A percentile compares a stretch with the other conserved stretches of the same genome.
phyloP scores from a whole-genome alignment of 1,140 invertebrate species.

The Drosophila nigromelanica region DNA sequence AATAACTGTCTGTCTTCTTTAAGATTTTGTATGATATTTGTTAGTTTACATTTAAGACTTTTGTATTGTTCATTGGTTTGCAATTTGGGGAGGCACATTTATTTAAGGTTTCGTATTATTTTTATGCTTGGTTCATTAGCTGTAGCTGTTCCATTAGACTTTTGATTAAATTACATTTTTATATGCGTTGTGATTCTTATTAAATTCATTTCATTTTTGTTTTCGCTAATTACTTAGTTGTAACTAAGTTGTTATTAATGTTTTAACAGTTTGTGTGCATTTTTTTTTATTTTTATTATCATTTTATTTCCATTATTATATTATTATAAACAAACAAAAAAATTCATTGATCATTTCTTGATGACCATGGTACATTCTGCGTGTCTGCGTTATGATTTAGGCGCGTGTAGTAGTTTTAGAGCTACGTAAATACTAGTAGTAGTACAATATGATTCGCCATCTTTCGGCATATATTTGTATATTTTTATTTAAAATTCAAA shows the following conservation, averaged over 20 bases:
- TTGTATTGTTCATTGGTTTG: slow-evolving; percentile 48
- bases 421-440: slow-evolving; percentile 45
- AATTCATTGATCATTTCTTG: slow-evolving; percentile 2
- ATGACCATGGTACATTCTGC: slow-evolving; percentile 4
- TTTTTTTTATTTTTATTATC: slow-evolving; percentile 11
- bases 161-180: slow-evolving; percentile 44
- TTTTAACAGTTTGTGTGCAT: slow-evolving; percentile 25
- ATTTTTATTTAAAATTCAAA: slow-evolving; percentile 63
- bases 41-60: slow-evolving; percentile 25
- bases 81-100: slow-evolving; percentile 55
- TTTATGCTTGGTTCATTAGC: slow-evolving; percentile 37
- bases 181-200: slow-evolving; percentile 25
- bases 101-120: slow-evolving; percentile 51
- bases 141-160: slow-evolving; percentile 32
- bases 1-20: slow-evolving; percentile 20
- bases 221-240: slow-evolving; percentile 21
- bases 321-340: slow-evolving; percentile 10
- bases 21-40: slow-evolving; percentile 15
- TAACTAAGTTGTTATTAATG: slow-evolving; percentile 5
- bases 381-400: slow-evolving; percentile 13
- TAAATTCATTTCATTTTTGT: slow-evolving; percentile 35
- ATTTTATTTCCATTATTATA: neutral
- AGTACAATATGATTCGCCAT: slow-evolving; percentile 38
- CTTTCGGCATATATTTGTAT: slow-evolving; percentile 17
- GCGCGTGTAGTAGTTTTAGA: slow-evolving; percentile 22